Percentiles rank a stretch among this genome's conserved stretches.
These are phyloP conservation scores for Malacoraja senta DNA, from an alignment of 2,797 vertebrate genomes.

Conservation along the genomic window DNA sequence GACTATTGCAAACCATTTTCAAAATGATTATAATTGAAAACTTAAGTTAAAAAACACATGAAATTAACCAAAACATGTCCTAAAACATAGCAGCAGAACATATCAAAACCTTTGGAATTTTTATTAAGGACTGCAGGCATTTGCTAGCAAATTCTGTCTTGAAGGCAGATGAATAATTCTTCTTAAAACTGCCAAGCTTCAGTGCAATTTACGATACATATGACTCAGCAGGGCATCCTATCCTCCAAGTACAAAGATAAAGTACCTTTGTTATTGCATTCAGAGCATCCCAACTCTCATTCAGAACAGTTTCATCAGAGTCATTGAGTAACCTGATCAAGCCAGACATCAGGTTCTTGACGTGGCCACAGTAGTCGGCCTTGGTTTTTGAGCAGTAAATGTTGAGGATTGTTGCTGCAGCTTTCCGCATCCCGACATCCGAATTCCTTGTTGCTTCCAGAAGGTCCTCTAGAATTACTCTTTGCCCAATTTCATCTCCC, in stretches of 20 bases:
- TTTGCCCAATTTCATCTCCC: constrained; percentile 86
- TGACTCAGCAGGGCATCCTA: background rate
- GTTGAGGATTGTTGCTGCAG: constrained; percentile 82
- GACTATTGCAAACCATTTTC: too few species aligned
- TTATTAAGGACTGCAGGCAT: too few species aligned
- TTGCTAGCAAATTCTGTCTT: background rate
- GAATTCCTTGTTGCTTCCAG: constrained; percentile 79
- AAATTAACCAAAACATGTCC: too few species aligned
- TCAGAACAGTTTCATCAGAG: constrained; percentile 73
- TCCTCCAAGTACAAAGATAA: background rate
- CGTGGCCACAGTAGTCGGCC: constrained; percentile 80
- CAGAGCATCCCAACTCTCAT: constrained; percentile 94
- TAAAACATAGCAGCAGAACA: too few species aligned
- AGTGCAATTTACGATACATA: background rate
- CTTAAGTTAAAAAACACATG: too few species aligned
- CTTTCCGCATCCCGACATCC: constrained; percentile 80
- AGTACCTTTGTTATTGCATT: constrained; percentile 89
- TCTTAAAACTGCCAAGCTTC: background rate
- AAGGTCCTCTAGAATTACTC: constrained; percentile 89
- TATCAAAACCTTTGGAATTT: too few species aligned
- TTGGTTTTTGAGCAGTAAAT: constrained; percentile 88
- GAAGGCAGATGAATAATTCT: background rate
- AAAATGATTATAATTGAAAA: too few species aligned
- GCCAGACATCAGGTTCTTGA: constrained; percentile 78
- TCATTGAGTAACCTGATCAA: constrained; percentile 91